Conservation (phyloP, 2,888 invertebrate genomes). For the Nasonia oneida region DNA sequence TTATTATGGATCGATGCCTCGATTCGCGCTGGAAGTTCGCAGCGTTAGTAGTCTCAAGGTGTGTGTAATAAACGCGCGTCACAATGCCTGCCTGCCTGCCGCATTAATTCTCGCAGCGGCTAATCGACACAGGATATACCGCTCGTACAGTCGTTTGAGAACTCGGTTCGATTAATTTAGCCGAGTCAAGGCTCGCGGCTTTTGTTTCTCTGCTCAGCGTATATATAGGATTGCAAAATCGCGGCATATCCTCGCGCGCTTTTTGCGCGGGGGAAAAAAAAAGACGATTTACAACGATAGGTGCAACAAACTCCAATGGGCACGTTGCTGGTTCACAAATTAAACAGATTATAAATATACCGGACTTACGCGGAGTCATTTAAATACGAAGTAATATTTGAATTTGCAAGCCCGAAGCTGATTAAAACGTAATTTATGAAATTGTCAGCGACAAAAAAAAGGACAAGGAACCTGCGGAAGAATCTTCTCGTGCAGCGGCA, state of each 20-base stretch:
- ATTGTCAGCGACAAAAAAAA: neutral
- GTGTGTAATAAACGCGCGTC: neutral
- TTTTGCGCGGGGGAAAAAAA: neutral
- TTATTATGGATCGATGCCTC: too few relatives aligned
- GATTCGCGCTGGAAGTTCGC: too few relatives aligned
- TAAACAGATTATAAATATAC: slow-evolving; percentile 28
- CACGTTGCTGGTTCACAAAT: neutral
- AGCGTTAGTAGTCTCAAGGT: too few relatives aligned
- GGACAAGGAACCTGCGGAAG: slow-evolving; percentile 82
- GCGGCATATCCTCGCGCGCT: neutral
- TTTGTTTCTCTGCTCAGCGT: too few relatives aligned
- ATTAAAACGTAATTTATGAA: neutral
- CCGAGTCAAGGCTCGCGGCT: neutral
- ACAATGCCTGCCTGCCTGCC: neutral
- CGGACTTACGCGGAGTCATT: neutral
- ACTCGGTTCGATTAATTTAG: neutral
- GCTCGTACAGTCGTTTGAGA: neutral
- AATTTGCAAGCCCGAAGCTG: neutral
- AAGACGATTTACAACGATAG: slow-evolving; percentile 14
- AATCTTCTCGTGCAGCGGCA: slow-evolving; percentile 85
- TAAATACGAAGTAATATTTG: neutral
- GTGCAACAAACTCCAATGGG: slow-evolving; percentile 29
- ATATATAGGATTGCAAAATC: neutral
- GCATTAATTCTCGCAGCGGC: neutral
- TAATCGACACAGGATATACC: neutral